These are phyloP conservation scores for Dasysyrphus albostriatus DNA, from an alignment of 2,888 invertebrate species.

Conservation along the genomic window DNA sequence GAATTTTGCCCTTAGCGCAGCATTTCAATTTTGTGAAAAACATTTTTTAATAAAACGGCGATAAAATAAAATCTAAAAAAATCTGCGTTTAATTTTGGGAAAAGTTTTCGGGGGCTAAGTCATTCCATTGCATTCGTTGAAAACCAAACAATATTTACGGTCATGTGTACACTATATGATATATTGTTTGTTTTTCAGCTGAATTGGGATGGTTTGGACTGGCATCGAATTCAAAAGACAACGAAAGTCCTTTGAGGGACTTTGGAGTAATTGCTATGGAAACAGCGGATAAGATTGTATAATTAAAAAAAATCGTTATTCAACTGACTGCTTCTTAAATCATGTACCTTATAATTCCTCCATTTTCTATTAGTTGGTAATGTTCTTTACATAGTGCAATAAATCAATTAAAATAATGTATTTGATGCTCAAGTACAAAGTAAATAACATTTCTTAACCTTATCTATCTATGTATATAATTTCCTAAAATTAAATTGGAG, in stretches of 20 bases:
- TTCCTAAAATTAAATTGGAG: too few relatives aligned
- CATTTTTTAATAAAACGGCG: constrained; percentile 65
- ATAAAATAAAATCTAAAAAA: constrained; percentile 27
- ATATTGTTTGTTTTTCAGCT: constrained; percentile 57
- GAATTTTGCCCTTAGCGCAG: neutral
- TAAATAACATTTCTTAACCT: too few relatives aligned
- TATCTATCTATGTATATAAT: too few relatives aligned
- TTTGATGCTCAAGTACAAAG: neutral
- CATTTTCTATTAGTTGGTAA: constrained; percentile 25
- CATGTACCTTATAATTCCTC: constrained; percentile 7
- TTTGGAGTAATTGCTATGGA: constrained; percentile 38
- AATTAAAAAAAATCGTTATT: neutral
- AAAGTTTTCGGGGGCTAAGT: constrained; percentile 12
- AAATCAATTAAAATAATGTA: constrained; percentile 15
- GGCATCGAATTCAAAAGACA: neutral
- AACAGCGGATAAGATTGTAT: constrained; percentile 48
- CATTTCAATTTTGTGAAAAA: constrained; percentile 62
- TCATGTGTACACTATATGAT: constrained; percentile 26
- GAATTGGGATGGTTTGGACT: constrained; percentile 55
- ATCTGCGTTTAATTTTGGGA: constrained; percentile 14
- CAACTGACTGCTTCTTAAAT: neutral
- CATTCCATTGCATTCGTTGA: constrained; percentile 70
- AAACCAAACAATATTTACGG: constrained; percentile 51
- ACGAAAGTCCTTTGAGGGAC: neutral
- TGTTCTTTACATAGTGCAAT: constrained; percentile 5